Conservation (phyloP, 2,888 invertebrate genomes). For the Ennomos quercinarius region DNA sequence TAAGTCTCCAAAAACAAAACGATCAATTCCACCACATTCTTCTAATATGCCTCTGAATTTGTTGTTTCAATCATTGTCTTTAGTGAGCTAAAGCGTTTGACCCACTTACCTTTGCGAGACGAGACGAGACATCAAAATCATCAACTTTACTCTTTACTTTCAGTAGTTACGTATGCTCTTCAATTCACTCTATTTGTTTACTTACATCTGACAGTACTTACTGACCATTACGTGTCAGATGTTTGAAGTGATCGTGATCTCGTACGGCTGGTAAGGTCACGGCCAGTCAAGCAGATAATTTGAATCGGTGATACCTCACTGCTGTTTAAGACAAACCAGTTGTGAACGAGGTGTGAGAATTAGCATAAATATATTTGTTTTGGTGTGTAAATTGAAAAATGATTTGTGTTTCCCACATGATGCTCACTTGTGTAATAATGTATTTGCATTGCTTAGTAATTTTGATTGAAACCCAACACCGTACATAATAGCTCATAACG, state of each 20-base stretch:
- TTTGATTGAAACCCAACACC: neutral
- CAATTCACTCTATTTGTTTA: slow-evolving; percentile 19
- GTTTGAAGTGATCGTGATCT: slow-evolving; percentile 16
- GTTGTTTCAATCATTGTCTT: too few relatives aligned
- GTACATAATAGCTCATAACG: too few relatives aligned
- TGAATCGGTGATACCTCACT: slow-evolving; percentile 18
- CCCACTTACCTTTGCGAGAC: too few relatives aligned
- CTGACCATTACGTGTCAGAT: slow-evolving; percentile 15
- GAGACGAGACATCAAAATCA: too few relatives aligned
- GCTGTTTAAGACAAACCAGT: slow-evolving; percentile 14
- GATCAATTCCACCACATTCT: too few relatives aligned
- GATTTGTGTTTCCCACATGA: slow-evolving; percentile 12
- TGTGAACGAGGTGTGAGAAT: slow-evolving; percentile 20
- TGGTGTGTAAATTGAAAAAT: slow-evolving; percentile 8
- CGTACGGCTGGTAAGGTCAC: slow-evolving; percentile 22
- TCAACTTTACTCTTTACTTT: neutral
- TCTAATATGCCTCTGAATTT: too few relatives aligned
- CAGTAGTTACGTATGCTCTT: slow-evolving; percentile 1
- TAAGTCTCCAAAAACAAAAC: too few relatives aligned
- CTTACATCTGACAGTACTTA: neutral
- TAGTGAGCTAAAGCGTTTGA: too few relatives aligned
- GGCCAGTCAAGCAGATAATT: slow-evolving; percentile 30
- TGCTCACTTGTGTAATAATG: too few relatives aligned
- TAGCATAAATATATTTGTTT: slow-evolving; percentile 16
- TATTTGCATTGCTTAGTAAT: neutral